A percentile compares a stretch with the other conserved stretches of the same genome.
Evolutionary conservation across 2,113 vertebrate genomes (phyloP).

Genomic region (Bufo bufo): DNA sequence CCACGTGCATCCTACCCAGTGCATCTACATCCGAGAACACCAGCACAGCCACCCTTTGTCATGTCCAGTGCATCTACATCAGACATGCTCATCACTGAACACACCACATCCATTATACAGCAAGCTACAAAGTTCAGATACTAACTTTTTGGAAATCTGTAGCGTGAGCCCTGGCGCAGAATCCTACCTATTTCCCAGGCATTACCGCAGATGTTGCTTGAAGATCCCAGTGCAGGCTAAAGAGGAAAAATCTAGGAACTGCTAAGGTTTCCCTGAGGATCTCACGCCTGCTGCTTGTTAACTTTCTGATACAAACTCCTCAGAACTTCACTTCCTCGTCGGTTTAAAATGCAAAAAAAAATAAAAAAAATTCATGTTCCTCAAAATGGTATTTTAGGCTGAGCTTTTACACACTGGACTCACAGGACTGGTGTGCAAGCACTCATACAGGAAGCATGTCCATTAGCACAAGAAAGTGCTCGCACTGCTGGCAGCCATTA

Average conservation of each 20-base stretch:
- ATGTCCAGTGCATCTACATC: no score
- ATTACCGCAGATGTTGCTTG: not conserved
- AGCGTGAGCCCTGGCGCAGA: no score
- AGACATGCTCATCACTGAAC: no score
- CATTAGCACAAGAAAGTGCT: constrained; percentile 15
- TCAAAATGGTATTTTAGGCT: constrained; percentile 1
- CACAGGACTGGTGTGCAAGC: not conserved
- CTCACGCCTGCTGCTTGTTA: constrained; percentile 5
- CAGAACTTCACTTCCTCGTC: constrained; percentile 27
- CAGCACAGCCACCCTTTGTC: no score
- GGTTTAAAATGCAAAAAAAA: constrained; percentile 11
- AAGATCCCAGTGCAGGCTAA: not conserved
- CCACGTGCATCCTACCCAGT: no score
- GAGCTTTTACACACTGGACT: not conserved
- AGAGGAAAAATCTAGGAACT: constrained; percentile 28
- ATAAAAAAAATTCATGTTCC: constrained; percentile 30
- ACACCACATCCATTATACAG: no score
- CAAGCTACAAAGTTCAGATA: no score
- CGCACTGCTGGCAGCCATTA: constrained; percentile 47
- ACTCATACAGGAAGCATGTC: constrained; percentile 36
- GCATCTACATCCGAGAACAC: no score
- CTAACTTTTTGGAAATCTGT: no score
- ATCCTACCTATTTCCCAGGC: not conserved
- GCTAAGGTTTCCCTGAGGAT: constrained; percentile 35
- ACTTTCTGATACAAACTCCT: constrained; percentile 34